Evolutionary conservation across 2,797 vertebrate genomes (phyloP), one percentile per base, ranked within the genome.

Genomic region (Phrynocephalus guinanensis): DNA sequence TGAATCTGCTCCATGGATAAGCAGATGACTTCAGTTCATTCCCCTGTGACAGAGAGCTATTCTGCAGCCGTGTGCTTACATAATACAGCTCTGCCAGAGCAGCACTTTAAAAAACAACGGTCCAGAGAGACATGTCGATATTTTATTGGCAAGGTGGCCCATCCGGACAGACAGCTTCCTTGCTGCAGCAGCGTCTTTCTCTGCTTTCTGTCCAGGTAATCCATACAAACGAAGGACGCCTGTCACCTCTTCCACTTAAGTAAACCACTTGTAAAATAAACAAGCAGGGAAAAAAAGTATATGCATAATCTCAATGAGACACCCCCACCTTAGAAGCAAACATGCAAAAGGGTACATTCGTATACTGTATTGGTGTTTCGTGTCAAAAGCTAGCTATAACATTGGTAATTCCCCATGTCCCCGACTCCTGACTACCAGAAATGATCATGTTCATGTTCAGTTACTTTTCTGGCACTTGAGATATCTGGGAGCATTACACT

Each of bases 1-100:
- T 83, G 89, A 11, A 1, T 71, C 92, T 86, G 84, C 83, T 89
- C 89, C 0, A 0, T 0, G 75, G 80, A 88, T 90, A 91, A 92
- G 92, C 90, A 93, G 88, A 93, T 93, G 87, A 92, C 90, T 93
- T 92, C 89, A 93, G 90, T 0, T 92, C 90, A 91, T 88, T 0
- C 70, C 70, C 28, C 75, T 48, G 10, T 6, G 79, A 28, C 20
- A 8, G 1, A 88, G 91, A 91, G 83, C 89, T 85, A 91, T 82
- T 88, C 82, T 0, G 92, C 90, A 90, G 85, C 87, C 24, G 68
- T 89, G 84, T 50, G 22, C 0, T 75, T 30, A 44, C 75, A 63
- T 60, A 8, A 0, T 0, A 11, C n/a, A 75, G 68, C 44, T 83
- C 72, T 48, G 38, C 75, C 30, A 87, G 83, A 0, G 56, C 7